phyloP scores from a whole-genome alignment of 2,113 vertebrate species.

The Carollia perspicillata region DNA sequence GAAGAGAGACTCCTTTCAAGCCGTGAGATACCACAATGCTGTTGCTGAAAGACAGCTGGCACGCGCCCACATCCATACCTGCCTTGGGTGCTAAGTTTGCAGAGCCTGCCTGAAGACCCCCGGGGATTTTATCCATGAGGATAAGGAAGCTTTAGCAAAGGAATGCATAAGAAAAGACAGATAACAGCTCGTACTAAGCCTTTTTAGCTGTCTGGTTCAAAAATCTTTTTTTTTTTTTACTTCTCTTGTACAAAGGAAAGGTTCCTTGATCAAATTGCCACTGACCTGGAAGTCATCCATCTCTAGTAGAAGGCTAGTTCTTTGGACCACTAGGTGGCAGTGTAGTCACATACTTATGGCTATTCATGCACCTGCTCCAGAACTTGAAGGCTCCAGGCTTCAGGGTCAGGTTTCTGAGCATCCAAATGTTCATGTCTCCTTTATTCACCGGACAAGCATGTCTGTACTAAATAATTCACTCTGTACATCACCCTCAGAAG shows the following conservation, averaged over 20 bases:
- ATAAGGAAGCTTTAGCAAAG: background rate
- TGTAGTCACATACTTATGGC: background rate
- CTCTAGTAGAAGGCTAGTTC: background rate
- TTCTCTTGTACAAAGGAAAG: background rate
- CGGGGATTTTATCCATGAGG: constrained; percentile 34
- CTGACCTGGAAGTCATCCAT: background rate
- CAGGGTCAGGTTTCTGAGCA: background rate
- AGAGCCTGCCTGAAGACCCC: background rate
- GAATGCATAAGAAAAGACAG: background rate
- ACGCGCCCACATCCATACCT: background rate
- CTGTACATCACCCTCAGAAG: constrained; percentile 48
- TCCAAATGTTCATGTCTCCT: constrained; percentile 34
- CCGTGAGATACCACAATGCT: background rate
- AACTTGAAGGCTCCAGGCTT: background rate
- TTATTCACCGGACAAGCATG: constrained; percentile 8
- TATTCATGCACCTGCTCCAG: background rate
- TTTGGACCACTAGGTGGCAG: constrained; percentile 61
- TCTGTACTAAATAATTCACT: constrained; percentile 70
- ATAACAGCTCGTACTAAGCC: background rate
- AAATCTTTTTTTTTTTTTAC: background rate
- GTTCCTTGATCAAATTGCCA: background rate
- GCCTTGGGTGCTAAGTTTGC: background rate
- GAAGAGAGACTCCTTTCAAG: background rate
- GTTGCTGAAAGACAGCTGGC: constrained; percentile 27
- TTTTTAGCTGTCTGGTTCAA: background rate